Evolutionary conservation across 2,888 invertebrate species (phyloP).

Genomic region (Volucella bombylans): DNA sequence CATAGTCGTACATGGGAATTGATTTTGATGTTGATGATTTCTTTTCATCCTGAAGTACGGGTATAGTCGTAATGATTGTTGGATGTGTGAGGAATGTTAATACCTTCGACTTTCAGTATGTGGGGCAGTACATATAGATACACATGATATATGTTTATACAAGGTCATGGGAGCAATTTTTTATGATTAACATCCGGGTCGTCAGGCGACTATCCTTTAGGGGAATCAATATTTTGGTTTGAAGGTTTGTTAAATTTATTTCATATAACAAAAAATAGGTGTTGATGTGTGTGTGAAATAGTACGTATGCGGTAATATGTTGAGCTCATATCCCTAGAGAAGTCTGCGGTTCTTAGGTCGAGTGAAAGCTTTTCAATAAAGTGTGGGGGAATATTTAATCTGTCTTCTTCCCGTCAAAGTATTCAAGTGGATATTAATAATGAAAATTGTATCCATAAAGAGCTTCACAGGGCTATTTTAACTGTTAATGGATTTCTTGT

Average conservation of each 20-base stretch:
- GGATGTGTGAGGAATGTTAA: conserved; percentile 7
- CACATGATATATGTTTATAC: background rate
- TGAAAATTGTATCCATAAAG: too few species aligned
- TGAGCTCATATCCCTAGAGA: conserved; percentile 14
- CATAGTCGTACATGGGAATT: conserved; percentile 66
- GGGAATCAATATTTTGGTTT: conserved; percentile 7
- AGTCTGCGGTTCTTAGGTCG: conserved; percentile 12
- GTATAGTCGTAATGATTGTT: conserved; percentile 49
- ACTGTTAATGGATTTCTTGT: too few species aligned
- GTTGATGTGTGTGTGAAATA: conserved; percentile 25
- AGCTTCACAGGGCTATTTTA: too few species aligned
- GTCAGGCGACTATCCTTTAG: conserved; percentile 26
- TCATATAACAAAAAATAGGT: background rate
- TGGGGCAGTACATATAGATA: too few species aligned
- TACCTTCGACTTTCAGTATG: background rate
- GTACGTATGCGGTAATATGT: conserved; percentile 33
- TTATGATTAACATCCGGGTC: conserved; percentile 58
- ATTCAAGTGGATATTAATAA: background rate
- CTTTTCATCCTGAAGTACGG: conserved; percentile 29
- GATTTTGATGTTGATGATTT: conserved; percentile 60
- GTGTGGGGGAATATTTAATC: conserved; percentile 22
- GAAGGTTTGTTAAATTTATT: background rate
- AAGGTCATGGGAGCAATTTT: conserved; percentile 58
- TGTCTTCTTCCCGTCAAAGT: conserved; percentile 18
- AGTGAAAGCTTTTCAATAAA: conserved; percentile 38